Evolutionary conservation across 2,113 vertebrate genomes (phyloP).

Genomic region (Aphelocoma coerulescens): DNA sequence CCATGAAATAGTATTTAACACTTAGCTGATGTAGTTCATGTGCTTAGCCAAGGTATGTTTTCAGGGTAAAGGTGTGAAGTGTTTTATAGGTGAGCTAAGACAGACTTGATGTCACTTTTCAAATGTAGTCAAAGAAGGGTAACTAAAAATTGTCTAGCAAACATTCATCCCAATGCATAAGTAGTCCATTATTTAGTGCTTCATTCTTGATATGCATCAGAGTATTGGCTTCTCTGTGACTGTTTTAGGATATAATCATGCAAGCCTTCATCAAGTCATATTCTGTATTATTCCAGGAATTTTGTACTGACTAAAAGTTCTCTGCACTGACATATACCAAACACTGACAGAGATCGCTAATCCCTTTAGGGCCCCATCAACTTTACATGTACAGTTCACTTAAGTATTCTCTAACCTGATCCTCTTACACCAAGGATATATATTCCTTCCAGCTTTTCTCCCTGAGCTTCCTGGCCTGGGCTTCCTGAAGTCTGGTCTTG

Average conservation of each 20-base stretch:
- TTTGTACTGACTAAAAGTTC: neutral
- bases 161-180: neutral
- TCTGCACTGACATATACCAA: neutral
- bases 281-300: neutral
- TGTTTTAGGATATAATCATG: neutral
- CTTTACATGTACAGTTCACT: neutral
- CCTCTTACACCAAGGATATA: neutral
- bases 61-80: neutral
- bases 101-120: neutral
- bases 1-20: neutral
- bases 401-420: neutral
- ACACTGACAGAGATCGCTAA: neutral
- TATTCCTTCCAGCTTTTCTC: neutral
- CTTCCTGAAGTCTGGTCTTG: neutral
- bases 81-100: neutral
- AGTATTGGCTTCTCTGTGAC: neutral
- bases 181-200: neutral
- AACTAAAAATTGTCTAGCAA: neutral
- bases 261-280: fast-evolving
- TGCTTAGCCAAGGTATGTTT: neutral
- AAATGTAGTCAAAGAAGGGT: neutral
- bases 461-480: neutral
- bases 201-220: neutral
- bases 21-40: neutral
- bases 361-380: neutral